Base-by-base conservation (phyloP, 2,888 invertebrate genomes). In the Marronus borbonicus region DNA sequence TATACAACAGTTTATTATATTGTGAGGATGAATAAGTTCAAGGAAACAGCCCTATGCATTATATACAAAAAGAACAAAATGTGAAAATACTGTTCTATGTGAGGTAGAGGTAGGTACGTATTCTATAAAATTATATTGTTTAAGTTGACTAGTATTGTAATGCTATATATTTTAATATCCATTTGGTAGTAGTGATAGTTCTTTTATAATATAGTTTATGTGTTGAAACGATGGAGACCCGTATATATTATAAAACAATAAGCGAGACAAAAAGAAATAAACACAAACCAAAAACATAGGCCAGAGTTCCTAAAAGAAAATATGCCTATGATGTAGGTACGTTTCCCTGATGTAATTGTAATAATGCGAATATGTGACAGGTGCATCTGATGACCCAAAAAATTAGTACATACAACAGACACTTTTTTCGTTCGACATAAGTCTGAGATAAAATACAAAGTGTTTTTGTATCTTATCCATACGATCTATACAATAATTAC, bases 71-170 rank as follows among this genome's bases (percentile, higher is more conserved):
- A 76, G 50, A 62, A 58, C 66, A 74, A 75, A 12, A 24, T 80
- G 81, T 82, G 82, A 81, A 84, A 86, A 86, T 86, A 86, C 86
- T 86, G 85, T 82, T 74, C 82, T 79, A 83, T 81, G 81, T 85
- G 86, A 86, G 86, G 86, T 86, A 86, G 86, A 76, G 80, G 72
- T 74, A 74, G 60, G 60, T 74, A 74, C 72, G 60, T 74, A 74
- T 74, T 74, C 44, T 49, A 74, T 74, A 74, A 62, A 44, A 60
- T 60, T 60, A 60, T 74, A 68, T 68, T 81, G 81, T 81, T 77
- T 78, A 81, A 80, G 80, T 82, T 81, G 80, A 83, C 83, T 83
- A 85, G 78, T 78, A 78, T 78, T 77, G 77, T 77, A 64, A 60
- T 78, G 68, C 52, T 75, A 49, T 64, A 75, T 49, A 58, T 68